Evolutionary conservation across 2,113 vertebrate species (phyloP).

Genomic region (Oxyruncus cristatus): DNA sequence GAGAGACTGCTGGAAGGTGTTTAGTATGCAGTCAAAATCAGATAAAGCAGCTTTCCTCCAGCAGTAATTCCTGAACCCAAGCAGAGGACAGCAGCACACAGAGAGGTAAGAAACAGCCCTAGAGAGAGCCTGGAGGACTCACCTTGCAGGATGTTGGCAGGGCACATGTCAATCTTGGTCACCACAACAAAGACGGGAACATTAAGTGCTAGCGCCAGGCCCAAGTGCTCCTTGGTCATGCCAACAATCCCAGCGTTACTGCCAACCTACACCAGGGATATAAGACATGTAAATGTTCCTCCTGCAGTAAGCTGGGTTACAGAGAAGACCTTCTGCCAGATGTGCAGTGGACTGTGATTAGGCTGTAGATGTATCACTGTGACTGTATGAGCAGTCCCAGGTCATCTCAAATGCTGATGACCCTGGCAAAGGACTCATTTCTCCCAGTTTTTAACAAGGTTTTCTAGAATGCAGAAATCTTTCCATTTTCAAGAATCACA

Average conservation of each 20-base stretch:
- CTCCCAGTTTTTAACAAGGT: not conserved
- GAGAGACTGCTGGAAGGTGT: not conserved
- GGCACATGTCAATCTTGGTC: conserved; percentile 99
- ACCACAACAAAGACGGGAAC: conserved; percentile 98
- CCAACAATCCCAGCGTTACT: conserved; percentile 98
- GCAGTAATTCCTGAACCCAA: not conserved
- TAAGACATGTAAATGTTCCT: not conserved
- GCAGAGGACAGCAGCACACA: not conserved
- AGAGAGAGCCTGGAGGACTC: conserved; percentile 24
- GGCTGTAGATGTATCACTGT: not conserved
- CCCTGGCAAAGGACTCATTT: not conserved
- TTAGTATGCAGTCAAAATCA: not conserved
- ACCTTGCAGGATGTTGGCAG: conserved; percentile 98
- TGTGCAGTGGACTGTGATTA: not conserved
- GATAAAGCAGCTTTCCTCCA: not conserved
- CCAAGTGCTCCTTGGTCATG: conserved; percentile 98
- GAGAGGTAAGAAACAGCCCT: not conserved
- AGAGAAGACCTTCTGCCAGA: not conserved
- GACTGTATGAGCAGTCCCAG: not conserved
- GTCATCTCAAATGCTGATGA: not conserved
- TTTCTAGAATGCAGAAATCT: not conserved
- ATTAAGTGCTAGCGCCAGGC: conserved; percentile 92
- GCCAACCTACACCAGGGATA: conserved; percentile 84
- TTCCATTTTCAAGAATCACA: not conserved
- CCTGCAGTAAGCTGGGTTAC: not conserved